phyloP scores from a whole-genome alignment of 2,888 invertebrate genomes.

The Trachelus iudaicus region DNA sequence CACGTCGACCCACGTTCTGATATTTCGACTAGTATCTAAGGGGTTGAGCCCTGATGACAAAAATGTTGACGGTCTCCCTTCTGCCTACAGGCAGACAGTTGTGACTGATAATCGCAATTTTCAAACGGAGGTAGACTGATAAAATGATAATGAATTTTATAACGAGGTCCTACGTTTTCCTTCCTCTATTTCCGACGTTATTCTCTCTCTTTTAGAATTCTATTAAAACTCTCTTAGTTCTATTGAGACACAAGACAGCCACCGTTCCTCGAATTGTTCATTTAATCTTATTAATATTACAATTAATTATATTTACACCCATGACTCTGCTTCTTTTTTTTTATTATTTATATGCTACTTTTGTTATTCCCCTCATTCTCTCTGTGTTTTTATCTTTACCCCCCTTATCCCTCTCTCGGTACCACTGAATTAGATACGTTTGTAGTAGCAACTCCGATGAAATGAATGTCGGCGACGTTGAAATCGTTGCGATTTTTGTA shows the following conservation, averaged over 20 bases:
- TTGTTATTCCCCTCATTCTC: neutral
- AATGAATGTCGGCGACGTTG: neutral
- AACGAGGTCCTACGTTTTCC: neutral
- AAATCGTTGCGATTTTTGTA: slow-evolving; percentile 44
- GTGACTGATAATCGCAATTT: neutral
- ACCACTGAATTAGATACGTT: neutral
- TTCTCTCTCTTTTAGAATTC: neutral
- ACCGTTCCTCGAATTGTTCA: neutral
- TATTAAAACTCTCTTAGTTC: neutral
- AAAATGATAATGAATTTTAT: neutral
- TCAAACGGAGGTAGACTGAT: neutral
- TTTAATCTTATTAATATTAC: neutral
- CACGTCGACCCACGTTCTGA: neutral
- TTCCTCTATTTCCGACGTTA: neutral
- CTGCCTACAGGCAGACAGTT: neutral
- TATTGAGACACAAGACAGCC: neutral
- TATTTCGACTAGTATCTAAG: neutral
- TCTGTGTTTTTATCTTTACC: neutral
- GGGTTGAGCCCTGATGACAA: neutral
- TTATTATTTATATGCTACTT: neutral
- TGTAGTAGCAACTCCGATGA: neutral
- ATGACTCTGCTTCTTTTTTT: neutral
- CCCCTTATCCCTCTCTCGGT: neutral
- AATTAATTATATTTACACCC: neutral
- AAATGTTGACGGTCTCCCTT: neutral